These are phyloP conservation scores for Heteropelma amictum DNA, from an alignment of 2,888 invertebrate genomes.

Conservation along the genomic window DNA sequence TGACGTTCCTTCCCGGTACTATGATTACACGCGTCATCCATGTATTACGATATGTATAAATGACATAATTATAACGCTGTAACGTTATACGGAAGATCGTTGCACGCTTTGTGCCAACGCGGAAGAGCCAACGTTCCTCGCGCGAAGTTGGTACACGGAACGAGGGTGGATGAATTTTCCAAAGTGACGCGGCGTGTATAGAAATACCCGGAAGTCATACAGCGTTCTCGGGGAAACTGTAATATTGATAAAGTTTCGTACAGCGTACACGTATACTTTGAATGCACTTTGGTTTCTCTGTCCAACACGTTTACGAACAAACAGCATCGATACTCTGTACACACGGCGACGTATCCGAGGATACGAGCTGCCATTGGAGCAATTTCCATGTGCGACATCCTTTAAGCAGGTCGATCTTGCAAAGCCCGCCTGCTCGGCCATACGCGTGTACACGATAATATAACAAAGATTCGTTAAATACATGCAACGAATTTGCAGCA, in stretches of 20 bases:
- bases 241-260: conserved; percentile 17
- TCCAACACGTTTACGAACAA: background rate
- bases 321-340: background rate
- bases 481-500: background rate
- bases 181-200: background rate
- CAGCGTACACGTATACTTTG: background rate
- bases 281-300: conserved; percentile 2
- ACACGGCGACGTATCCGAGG: background rate
- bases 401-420: background rate
- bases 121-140: conserved; percentile 1
- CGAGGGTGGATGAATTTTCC: conserved; percentile 3
- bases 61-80: conserved; percentile 7
- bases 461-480: background rate
- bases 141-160: background rate
- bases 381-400: background rate
- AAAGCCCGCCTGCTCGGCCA: background rate
- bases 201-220: conserved; percentile 13
- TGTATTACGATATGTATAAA: background rate
- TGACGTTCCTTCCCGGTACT: conserved; percentile 10
- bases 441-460: background rate
- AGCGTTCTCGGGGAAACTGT: background rate
- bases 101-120: background rate
- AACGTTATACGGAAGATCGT: background rate
- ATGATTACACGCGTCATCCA: background rate
- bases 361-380: background rate